These are phyloP conservation scores for Drosophila limbata DNA, from an alignment of 2,888 invertebrate species.

Conservation along the genomic window DNA sequence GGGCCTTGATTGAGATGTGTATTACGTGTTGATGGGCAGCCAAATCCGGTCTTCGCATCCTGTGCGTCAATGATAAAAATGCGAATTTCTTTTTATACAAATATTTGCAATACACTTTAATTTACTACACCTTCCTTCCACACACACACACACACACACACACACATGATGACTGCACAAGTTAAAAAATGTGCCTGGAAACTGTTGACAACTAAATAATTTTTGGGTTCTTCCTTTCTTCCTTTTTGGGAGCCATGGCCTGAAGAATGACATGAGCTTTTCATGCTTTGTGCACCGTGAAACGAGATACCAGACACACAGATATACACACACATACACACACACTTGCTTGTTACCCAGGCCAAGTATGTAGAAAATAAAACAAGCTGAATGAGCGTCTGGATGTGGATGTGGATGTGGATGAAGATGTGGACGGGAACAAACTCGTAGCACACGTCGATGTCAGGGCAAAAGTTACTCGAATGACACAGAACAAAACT, in stretches of 20 bases:
- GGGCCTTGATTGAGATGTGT: slow-evolving; percentile 53
- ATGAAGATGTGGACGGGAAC: slow-evolving; percentile 1
- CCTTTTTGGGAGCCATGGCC: slow-evolving; percentile 17
- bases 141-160: slow-evolving; percentile 11
- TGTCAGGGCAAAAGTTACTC: slow-evolving; percentile 60
- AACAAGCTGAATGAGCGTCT: slow-evolving; percentile 33
- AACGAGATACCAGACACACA: slow-evolving; percentile 62
- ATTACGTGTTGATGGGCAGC: slow-evolving; percentile 57
- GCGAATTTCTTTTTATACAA: slow-evolving; percentile 49
- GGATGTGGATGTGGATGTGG: neutral
- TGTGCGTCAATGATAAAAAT: slow-evolving; percentile 56
- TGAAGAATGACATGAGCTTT: slow-evolving; percentile 44
- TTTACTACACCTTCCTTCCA: slow-evolving; percentile 40
- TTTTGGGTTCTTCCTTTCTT: slow-evolving; percentile 33
- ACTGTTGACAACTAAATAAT: slow-evolving; percentile 60
- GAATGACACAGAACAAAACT: slow-evolving; percentile 62
- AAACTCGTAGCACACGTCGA: slow-evolving; percentile 18
- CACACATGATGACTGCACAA: slow-evolving; percentile 4
- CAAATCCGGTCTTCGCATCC: slow-evolving; percentile 20
- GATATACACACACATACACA: slow-evolving; percentile 22
- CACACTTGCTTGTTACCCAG: slow-evolving; percentile 29
- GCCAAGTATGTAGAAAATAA: slow-evolving; percentile 59
- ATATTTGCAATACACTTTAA: slow-evolving; percentile 69
- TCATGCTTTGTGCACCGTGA: slow-evolving; percentile 73
- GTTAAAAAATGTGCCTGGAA: slow-evolving; percentile 33